Percentiles rank a stretch among this genome's conserved stretches.
These are phyloP conservation scores for Siphonodentalium dalli DNA, from an alignment of 2,888 invertebrate genomes.

Conservation along the genomic window DNA sequence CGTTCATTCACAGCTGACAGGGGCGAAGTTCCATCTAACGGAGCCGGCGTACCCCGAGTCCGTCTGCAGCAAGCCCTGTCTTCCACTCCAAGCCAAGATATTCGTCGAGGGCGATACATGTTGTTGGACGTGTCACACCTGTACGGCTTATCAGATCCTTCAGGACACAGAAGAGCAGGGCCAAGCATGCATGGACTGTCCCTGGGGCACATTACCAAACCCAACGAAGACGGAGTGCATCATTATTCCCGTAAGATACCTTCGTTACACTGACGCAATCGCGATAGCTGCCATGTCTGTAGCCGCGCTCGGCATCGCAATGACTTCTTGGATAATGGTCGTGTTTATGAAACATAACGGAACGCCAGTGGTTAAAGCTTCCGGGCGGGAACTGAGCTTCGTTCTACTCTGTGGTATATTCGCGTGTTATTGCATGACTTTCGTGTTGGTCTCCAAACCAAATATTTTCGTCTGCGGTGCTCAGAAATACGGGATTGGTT, in stretches of 20 bases:
- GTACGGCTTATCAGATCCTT: constrained; percentile 78
- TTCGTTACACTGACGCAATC: constrained; percentile 78
- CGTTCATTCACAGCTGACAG: constrained; percentile 58
- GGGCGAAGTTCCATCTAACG: constrained; percentile 83
- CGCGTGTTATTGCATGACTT: constrained; percentile 63
- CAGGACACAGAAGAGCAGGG: constrained; percentile 73
- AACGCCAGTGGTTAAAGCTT: constrained; percentile 67
- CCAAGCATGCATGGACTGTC: constrained; percentile 79
- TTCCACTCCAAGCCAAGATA: constrained; percentile 87
- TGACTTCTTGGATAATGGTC: constrained; percentile 57
- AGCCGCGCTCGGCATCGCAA: constrained; percentile 62
- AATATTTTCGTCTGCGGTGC: constrained; percentile 61
- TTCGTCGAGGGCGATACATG: constrained; percentile 83
- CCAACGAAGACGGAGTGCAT: constrained; percentile 71
- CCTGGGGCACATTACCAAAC: constrained; percentile 82
- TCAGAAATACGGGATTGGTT: constrained; percentile 64
- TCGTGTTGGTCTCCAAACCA: constrained; percentile 63
- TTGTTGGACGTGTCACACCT: constrained; percentile 70
- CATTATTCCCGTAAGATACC: constrained; percentile 68
- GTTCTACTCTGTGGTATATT: constrained; percentile 63
- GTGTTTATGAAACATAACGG: constrained; percentile 63
- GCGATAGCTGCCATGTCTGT: constrained; percentile 89
- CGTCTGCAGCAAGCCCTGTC: constrained; percentile 89
- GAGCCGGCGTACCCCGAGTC: constrained; percentile 84
- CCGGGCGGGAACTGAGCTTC: constrained; percentile 66